Percentiles rank a stretch among this genome's conserved stretches.
Evolutionary conservation across 2,888 invertebrate genomes (phyloP).

Genomic region (Cecidostiba fungosa): DNA sequence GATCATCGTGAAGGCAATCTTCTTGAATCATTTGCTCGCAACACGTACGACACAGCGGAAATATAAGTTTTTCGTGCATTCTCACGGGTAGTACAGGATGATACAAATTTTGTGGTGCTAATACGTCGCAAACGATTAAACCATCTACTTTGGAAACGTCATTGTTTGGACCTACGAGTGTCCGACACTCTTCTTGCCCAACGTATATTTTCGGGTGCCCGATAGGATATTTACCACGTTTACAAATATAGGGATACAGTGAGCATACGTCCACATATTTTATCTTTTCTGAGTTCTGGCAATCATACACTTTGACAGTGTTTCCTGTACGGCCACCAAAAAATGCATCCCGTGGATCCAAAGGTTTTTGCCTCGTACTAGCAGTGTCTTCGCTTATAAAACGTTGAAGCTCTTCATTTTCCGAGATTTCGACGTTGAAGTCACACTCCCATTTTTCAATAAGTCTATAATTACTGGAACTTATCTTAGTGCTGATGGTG

Average conservation of each 20-base stretch:
- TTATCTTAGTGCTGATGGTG: too few species aligned
- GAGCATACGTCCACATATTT: constrained; percentile 34
- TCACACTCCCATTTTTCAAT: background rate
- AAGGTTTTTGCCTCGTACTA: too few species aligned
- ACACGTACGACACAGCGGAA: background rate
- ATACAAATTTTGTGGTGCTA: constrained; percentile 68
- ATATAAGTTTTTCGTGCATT: constrained; percentile 68
- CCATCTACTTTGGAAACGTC: constrained; percentile 63
- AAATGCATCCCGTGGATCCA: too few species aligned
- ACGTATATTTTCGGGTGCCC: constrained; percentile 70
- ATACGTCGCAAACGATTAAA: constrained; percentile 66
- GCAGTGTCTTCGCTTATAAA: too few species aligned
- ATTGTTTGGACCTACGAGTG: constrained; percentile 37
- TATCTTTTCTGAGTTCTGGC: constrained; percentile 36
- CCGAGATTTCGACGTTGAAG: background rate
- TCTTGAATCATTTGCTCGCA: constrained; percentile 67
- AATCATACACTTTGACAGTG: background rate
- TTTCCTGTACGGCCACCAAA: too few species aligned
- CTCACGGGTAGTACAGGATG: constrained; percentile 72
- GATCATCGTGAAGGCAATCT: constrained; percentile 72
- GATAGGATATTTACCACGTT: constrained; percentile 69
- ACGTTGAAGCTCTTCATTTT: background rate
- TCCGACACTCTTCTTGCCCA: constrained; percentile 60
- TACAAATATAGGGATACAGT: constrained; percentile 64
- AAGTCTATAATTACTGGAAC: too few species aligned